These are phyloP conservation scores for Latheticus oryzae DNA, from an alignment of 2,888 invertebrate genomes.

Conservation along the genomic window DNA sequence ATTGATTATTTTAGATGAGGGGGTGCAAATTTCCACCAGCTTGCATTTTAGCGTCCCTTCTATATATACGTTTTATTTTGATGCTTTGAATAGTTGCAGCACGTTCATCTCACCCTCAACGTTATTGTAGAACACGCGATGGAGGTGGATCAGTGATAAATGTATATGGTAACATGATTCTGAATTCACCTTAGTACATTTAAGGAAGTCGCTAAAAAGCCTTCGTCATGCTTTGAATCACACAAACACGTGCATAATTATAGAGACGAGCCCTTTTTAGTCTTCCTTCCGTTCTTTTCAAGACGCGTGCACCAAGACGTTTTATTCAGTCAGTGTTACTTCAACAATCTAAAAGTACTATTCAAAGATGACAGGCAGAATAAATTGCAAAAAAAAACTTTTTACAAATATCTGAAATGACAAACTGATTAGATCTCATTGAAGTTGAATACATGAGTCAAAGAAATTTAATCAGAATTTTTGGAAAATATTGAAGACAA, in stretches of 20 bases:
- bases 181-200: conserved; percentile 33
- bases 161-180: conserved; percentile 38
- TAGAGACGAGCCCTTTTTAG: conserved; percentile 42
- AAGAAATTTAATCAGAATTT: too few species aligned
- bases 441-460: too few species aligned
- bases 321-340: too few species aligned
- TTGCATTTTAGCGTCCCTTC: conserved; percentile 26
- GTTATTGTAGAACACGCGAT: conserved; percentile 42
- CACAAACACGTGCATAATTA: conserved; percentile 50
- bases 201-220: conserved; percentile 49
- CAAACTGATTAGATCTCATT: too few species aligned
- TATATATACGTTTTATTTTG: conserved; percentile 12
- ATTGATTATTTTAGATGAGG: conserved; percentile 47
- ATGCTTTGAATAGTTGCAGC: conserved; percentile 11
- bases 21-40: conserved; percentile 46
- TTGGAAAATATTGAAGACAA: too few species aligned
- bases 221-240: conserved; percentile 47
- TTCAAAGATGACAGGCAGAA: too few species aligned
- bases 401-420: too few species aligned
- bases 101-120: conserved; percentile 30
- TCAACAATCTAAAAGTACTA: too few species aligned
- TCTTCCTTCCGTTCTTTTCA: conserved; percentile 48
- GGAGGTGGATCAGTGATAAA: conserved; percentile 41
- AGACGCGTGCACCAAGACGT: conserved; percentile 47
- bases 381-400: conserved; percentile 4